Conservation (phyloP, 2,888 invertebrate genomes). For the Hydropsyche betteni region DNA sequence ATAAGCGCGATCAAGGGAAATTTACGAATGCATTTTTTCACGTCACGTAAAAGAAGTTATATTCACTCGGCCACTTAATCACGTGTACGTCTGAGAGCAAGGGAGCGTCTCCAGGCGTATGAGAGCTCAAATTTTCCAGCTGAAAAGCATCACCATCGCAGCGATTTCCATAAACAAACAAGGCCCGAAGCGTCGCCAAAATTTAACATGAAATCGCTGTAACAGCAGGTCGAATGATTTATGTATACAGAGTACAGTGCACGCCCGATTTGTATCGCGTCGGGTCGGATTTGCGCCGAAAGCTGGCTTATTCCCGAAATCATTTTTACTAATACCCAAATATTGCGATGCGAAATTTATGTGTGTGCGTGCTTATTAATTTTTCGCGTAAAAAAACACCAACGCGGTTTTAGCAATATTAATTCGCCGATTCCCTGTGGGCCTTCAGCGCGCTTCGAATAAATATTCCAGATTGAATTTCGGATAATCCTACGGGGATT, state of each 20-base stretch:
- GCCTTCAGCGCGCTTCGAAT: background rate
- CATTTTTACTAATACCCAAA: too few relatives aligned
- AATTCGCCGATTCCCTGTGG: background rate
- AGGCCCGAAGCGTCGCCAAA: slow-evolving; percentile 14
- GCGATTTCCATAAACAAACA: slow-evolving; percentile 32
- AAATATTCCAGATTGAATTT: slow-evolving; percentile 23
- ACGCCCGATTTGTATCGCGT: too few relatives aligned
- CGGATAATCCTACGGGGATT: slow-evolving; percentile 10
- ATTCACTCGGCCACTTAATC: slow-evolving; percentile 12
- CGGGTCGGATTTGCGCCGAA: too few relatives aligned
- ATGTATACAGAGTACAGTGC: background rate
- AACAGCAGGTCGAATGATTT: slow-evolving; percentile 17
- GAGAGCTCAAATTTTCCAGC: slow-evolving; percentile 4
- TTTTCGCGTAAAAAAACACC: too few relatives aligned
- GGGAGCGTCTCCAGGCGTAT: too few relatives aligned
- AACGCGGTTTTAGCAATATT: background rate
- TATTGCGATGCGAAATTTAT: too few relatives aligned
- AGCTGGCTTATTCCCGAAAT: too few relatives aligned
- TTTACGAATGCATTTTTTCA: slow-evolving; percentile 24
- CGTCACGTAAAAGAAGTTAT: background rate
- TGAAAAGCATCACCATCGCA: slow-evolving; percentile 18
- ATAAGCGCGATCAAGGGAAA: background rate
- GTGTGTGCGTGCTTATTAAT: too few relatives aligned
- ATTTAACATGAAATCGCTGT: slow-evolving; percentile 25
- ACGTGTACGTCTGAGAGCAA: background rate